Base-by-base conservation (phyloP, 2,797 vertebrate genomes). In the Sebastes iracundus region DNA sequence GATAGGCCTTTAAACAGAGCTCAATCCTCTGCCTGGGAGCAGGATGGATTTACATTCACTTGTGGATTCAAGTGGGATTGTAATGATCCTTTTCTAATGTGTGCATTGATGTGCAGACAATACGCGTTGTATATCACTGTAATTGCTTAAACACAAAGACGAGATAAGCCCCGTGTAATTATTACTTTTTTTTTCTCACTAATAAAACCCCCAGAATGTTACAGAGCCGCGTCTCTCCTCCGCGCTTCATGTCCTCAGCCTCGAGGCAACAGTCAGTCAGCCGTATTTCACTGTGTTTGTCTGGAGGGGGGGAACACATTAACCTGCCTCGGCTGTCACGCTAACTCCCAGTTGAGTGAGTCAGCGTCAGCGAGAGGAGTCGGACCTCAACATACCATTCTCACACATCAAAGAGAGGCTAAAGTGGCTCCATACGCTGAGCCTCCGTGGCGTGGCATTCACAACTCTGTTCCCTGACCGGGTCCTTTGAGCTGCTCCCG, bases 321-420 rank as follows among this genome's bases (percentile, higher is more conserved):
- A 91, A 93, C 89, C 86, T 92, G 92, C 90, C 88, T 87, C 2
- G 0, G 91, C 88, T 94, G 92, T 93, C 92, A 93, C 85, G 90
- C 92, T 73, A 90, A 53, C 88, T 90, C 72, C 27, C 33, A 62
- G 70, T 74, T 20, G 42, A 72, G 81, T 88, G 85, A 90, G 89
- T 92, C 85, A 78, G 74, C 60, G 20, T 83, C 74, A 59, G 80
- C 53, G 4, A 80, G 56, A 22, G 81, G 56, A 81, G 75, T 70
- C 49, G 82, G 87, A 92, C 79, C 81, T 87, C 87, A 46, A 75
- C 87, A 88, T 89, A 74, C 80, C 80, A 22, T 76, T 87, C 75
- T 64, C 76, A 64, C 82, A 91, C 88, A 88, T 94, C 90, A 93
- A 92, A 93, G 84, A 42, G 22, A 8, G 68, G 46, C 59, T 77